Percentiles rank a stretch among this genome's conserved stretches.
Conservation (phyloP, 2,797 vertebrate genomes). For the Aratinga solstitialis region DNA sequence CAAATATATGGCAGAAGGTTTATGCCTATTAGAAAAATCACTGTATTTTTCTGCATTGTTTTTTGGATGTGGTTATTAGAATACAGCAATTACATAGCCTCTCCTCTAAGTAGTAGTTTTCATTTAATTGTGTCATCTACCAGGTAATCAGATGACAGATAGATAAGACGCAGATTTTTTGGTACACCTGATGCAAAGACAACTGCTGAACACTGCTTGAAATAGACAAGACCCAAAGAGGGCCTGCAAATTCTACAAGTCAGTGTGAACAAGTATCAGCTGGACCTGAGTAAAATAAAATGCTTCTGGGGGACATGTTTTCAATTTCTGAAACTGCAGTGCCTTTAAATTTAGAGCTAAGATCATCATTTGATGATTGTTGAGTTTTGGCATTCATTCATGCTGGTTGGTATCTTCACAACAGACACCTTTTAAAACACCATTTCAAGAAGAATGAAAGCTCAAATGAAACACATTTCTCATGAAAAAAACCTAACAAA, state of each 20-base stretch:
- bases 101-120: not conserved
- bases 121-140: constrained; percentile 35
- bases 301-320: constrained; percentile 59
- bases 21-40: constrained; percentile 51
- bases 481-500: constrained; percentile 27
- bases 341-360: constrained; percentile 71
- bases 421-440: constrained; percentile 63
- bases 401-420: constrained; percentile 61
- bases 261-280: constrained; percentile 48
- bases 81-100: constrained; percentile 27
- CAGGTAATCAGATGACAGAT: constrained; percentile 16
- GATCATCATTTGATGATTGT: constrained; percentile 55
- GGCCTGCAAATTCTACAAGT: constrained; percentile 42
- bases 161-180: constrained; percentile 46
- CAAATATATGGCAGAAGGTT: constrained; percentile 50
- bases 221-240: constrained; percentile 18
- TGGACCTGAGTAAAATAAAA: constrained; percentile 75
- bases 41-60: constrained; percentile 34
- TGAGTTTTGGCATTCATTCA: constrained; percentile 65
- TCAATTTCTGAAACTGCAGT: constrained; percentile 71
- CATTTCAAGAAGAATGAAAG: constrained; percentile 63
- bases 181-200: constrained; percentile 38
- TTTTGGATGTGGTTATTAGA: constrained; percentile 29
- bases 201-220: constrained; percentile 59
- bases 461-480: constrained; percentile 64